These are phyloP conservation scores for Enteromius afrohamiltoni DNA, from an alignment of 2,797 vertebrate genomes.

Conservation along the genomic window DNA sequence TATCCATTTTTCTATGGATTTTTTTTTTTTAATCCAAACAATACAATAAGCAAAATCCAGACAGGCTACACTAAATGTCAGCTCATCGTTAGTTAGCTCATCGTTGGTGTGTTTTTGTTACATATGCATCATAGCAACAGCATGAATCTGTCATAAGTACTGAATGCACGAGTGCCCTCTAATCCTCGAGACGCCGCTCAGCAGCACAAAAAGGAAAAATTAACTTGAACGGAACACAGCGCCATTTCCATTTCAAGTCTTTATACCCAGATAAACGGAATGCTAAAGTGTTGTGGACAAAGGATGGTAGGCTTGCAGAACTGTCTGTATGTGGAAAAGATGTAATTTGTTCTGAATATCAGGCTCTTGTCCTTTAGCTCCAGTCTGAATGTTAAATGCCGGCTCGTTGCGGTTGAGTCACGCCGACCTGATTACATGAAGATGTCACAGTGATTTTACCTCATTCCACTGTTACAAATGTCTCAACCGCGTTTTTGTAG, in stretches of 20 bases:
- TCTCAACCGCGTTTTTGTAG: constrained; percentile 51
- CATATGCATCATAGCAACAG: constrained; percentile 2
- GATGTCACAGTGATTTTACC: constrained; percentile 54
- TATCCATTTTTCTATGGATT: neutral
- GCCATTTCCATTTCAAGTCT: neutral
- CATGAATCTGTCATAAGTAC: constrained; percentile 2
- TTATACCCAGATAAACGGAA: neutral
- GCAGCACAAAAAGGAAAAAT: constrained; percentile 5
- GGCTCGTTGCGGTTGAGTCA: constrained; percentile 41
- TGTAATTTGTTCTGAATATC: constrained; percentile 53
- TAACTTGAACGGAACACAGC: neutral
- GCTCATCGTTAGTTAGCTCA: neutral
- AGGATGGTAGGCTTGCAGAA: neutral
- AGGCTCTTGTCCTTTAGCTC: constrained; percentile 46
- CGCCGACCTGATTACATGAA: constrained; percentile 52
- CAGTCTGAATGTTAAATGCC: constrained; percentile 53
- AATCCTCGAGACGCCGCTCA: neutral
- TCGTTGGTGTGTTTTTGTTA: neutral
- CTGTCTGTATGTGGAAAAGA: constrained; percentile 36
- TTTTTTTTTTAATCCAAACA: neutral
- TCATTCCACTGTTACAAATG: constrained; percentile 45
- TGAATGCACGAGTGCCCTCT: neutral
- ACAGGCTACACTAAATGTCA: neutral
- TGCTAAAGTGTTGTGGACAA: neutral
- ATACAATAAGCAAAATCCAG: neutral